A percentile compares a stretch with the other conserved stretches of the same genome.
These are phyloP conservation scores for Liposcelis brunnea DNA, from an alignment of 2,888 invertebrate genomes.

Conservation along the genomic window DNA sequence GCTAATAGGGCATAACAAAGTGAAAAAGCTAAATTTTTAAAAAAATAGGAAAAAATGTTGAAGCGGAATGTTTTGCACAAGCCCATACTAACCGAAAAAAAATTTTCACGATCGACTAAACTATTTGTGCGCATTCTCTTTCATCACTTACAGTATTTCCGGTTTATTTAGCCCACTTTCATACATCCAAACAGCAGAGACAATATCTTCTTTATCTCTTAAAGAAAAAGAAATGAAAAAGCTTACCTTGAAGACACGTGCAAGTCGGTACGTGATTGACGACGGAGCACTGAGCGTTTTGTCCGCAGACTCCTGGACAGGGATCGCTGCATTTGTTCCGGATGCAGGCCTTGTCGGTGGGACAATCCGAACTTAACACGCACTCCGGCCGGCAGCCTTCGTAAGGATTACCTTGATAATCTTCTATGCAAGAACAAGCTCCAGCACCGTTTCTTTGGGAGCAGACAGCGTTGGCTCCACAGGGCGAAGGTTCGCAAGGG, in stretches of 20 bases:
- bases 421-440: conserved; percentile 61
- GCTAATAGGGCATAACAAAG: no score
- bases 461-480: conserved; percentile 70
- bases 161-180: no score
- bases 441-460: conserved; percentile 60
- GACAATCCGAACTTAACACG: conserved; percentile 27
- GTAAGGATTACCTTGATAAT: conserved; percentile 71
- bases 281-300: conserved; percentile 28
- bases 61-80: no score
- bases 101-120: no score
- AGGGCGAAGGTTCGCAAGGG: conserved; percentile 74
- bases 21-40: no score
- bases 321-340: conserved; percentile 32
- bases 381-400: conserved; percentile 39
- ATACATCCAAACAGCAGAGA: no score
- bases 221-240: no score
- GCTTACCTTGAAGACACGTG: conserved; percentile 17
- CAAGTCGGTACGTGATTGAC: conserved; percentile 21
- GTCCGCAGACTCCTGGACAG: conserved; percentile 54
- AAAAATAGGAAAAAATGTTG: no score
- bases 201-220: no score
- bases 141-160: no score
- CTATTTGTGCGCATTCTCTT: no score
- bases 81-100: no score
- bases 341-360: conserved; percentile 27